Evolutionary conservation across 2,888 invertebrate species (phyloP).

Genomic region (Apamea monoglypha): DNA sequence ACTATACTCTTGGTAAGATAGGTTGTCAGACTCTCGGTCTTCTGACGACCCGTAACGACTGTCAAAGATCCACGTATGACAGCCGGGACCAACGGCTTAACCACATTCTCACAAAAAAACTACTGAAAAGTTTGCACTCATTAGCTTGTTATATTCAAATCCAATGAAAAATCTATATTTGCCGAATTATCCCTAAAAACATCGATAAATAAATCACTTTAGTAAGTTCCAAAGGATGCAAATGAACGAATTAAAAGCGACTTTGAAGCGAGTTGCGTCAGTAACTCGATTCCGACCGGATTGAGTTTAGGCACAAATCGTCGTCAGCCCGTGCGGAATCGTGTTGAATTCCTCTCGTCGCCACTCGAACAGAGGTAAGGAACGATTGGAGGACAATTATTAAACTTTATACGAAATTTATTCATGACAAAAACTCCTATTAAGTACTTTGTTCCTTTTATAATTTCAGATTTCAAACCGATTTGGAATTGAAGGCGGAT

Average conservation of each 20-base stretch:
- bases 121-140: background rate
- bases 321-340: conserved; percentile 60
- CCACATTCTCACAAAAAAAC: background rate
- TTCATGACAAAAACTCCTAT: conserved; percentile 59
- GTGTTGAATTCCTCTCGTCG: conserved; percentile 48
- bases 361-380: conserved; percentile 39
- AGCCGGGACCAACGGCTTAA: too few relatives aligned
- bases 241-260: conserved; percentile 56
- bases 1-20: too few relatives aligned
- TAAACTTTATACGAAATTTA: conserved; percentile 61
- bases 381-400: conserved; percentile 59
- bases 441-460: conserved; percentile 61
- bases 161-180: background rate
- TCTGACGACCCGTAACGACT: too few relatives aligned
- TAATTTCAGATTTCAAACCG: conserved; percentile 50
- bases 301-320: conserved; percentile 71
- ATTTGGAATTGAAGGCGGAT: conserved; percentile 37
- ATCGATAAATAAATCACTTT: conserved; percentile 40
- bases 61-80: too few relatives aligned
- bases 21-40: too few relatives aligned
- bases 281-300: conserved; percentile 60
- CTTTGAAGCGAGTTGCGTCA: conserved; percentile 54
- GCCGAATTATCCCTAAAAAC: conserved; percentile 1
- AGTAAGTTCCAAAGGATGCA: conserved; percentile 41
- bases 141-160: background rate